Percentiles rank a stretch among this genome's conserved stretches.
Evolutionary conservation across 2,797 vertebrate genomes (phyloP).

Genomic region (Thalassophryne amazonica): DNA sequence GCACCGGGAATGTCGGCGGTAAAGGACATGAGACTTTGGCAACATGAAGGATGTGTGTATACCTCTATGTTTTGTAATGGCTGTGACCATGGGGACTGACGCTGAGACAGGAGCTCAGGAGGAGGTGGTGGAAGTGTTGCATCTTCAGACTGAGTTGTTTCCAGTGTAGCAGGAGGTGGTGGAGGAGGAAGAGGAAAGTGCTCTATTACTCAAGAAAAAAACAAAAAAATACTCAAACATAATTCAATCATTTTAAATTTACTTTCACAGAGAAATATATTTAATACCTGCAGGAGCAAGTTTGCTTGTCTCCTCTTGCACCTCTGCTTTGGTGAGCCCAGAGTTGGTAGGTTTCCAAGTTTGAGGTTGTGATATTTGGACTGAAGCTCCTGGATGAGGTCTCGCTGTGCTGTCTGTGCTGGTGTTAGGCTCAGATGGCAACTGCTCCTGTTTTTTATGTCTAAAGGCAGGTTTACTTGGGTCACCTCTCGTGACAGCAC

Average conservation of each 20-base stretch:
- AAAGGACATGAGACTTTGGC: neutral
- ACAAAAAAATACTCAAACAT: neutral
- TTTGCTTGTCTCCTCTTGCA: slow-evolving; percentile 6
- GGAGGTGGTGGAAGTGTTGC: slow-evolving; percentile 35
- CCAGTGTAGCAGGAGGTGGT: slow-evolving; percentile 13
- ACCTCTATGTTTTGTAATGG: slow-evolving; percentile 58
- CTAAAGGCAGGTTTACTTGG: slow-evolving; percentile 17
- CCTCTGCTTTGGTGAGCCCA: slow-evolving; percentile 16
- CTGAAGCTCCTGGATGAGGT: neutral
- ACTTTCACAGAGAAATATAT: neutral
- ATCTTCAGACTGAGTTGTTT: slow-evolving; percentile 30
- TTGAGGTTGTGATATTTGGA: slow-evolving; percentile 4
- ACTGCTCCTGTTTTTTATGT: slow-evolving; percentile 32
- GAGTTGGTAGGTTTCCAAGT: slow-evolving; percentile 5
- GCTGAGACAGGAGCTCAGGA: slow-evolving; percentile 27
- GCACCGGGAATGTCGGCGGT: neutral
- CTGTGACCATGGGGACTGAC: slow-evolving; percentile 32
- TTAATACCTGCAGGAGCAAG: slow-evolving; percentile 42
- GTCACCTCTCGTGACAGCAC: slow-evolving; percentile 17
- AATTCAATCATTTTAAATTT: neutral
- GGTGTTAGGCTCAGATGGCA: neutral
- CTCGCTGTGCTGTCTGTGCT: neutral
- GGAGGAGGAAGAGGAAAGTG: slow-evolving; percentile 25
- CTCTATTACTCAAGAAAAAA: slow-evolving; percentile 40
- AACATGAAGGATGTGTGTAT: slow-evolving; percentile 4